Conservation (phyloP, 2,888 invertebrate genomes). For the Calameuta filiformis region DNA sequence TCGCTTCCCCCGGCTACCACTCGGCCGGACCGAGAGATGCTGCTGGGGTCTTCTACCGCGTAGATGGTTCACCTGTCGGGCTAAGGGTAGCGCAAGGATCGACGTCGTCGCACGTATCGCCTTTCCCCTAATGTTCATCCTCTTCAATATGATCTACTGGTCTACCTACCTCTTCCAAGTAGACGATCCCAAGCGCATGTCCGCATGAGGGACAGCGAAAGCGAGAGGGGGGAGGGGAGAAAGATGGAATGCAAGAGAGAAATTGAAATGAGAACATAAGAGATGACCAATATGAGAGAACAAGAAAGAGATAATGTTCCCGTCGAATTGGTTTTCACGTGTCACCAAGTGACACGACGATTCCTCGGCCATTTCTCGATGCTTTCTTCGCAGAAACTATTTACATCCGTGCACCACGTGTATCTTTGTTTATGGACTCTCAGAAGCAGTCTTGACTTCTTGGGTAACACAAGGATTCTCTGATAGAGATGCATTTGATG, state of each 20-base stretch:
- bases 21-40: constrained; percentile 37
- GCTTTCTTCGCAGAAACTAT: not conserved
- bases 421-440: not conserved
- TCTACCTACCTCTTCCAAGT: constrained; percentile 82
- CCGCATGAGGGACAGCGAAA: constrained; percentile 24
- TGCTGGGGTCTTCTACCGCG: constrained; percentile 51
- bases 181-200: constrained; percentile 63
- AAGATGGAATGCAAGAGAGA: constrained; percentile 3
- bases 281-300: constrained; percentile 32
- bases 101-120: constrained; percentile 94
- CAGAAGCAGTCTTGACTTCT: not conserved
- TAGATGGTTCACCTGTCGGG: constrained; percentile 53
- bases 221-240: constrained; percentile 11
- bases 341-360: not conserved
- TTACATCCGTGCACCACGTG: not conserved
- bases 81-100: constrained; percentile 73
- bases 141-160: constrained; percentile 93
- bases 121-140: constrained; percentile 89
- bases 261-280: not conserved
- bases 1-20: constrained; percentile 41
- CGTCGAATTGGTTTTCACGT: not conserved
- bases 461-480: not conserved
- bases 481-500: not conserved
- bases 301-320: constrained; percentile 1
- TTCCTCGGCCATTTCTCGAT: not conserved